Evolutionary conservation across 37 sponge, comb jelly and placozoan genomes (phyloP), one percentile per base, ranked within the genome.

Genomic region (Ianthella basta): DNA sequence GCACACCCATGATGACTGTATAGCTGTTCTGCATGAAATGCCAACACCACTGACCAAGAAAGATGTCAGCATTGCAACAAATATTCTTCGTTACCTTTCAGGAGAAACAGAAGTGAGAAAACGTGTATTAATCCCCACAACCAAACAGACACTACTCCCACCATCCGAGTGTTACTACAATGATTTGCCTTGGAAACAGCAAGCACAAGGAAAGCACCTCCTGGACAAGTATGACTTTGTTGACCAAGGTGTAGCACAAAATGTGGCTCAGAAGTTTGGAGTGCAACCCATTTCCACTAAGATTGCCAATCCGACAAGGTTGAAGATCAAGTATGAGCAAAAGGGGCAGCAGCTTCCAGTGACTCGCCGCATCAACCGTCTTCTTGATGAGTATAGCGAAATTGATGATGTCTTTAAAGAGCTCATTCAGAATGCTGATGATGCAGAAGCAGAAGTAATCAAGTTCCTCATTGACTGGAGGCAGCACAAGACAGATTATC

Each of bases 341-440:
- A 77, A 67, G 8, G 89, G 91, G 6, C 90, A 60, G 59, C 63
- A 80, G 38, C 75, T 75, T 40, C 78, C 78, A 23, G 56, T 95
- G 19, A 89, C 92, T 55, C 54, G 81, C 21, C 66, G 96, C 20
- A 83, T 95, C 20, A 77, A 59, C 4, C 67, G 83, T 10, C 89
- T 92, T 23, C 63, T 95, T 39, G 27, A 81, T 56, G 92, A 87
- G 2, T 95, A 95, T 64, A 81, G 61, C 15, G 74, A 54, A n/a
- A 70, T 86, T 61, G 85, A 82, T 50, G 92, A 89, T 77, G 85
- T 95, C 36, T 92, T 95, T 77, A 95, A 95, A 44, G 96, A 95
- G 68, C 61, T 95, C 15, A 87, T 92, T 34, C 96, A 95, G 80
- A 95, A 95, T 92, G 96, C 96, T 63, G 96, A 95, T 86, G 96